These are phyloP conservation scores for Aleiodes sp. DNA, from an alignment of 1,140 invertebrate genomes.

Conservation along the genomic window DNA sequence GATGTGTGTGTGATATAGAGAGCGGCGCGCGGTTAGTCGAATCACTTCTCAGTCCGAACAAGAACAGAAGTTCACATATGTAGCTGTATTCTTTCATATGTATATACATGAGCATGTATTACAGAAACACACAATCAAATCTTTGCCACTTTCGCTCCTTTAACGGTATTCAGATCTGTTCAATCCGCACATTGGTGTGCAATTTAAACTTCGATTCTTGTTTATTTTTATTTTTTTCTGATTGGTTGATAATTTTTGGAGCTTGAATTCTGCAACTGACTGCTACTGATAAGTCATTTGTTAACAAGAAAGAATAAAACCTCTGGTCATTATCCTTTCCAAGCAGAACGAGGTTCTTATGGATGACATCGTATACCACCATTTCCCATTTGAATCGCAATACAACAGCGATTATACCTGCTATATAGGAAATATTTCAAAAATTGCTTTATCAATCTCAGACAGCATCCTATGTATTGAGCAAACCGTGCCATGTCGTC, in stretches of 20 bases:
- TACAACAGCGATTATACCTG: not conserved
- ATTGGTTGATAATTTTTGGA: constrained; percentile 5
- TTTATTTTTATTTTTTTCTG: not conserved
- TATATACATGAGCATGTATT: too few relatives aligned
- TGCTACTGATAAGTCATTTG: not conserved
- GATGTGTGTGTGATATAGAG: not conserved
- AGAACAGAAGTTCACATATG: not conserved
- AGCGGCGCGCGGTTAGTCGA: not conserved
- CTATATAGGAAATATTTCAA: not conserved
- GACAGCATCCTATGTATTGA: not conserved
- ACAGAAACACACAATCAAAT: constrained; percentile 44
- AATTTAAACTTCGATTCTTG: not conserved
- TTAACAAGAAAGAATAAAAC: not conserved
- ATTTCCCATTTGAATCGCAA: constrained; percentile 7
- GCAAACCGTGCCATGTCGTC: not conserved
- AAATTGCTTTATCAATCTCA: constrained; percentile 22
- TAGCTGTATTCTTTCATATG: too few relatives aligned
- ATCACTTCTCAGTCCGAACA: constrained; percentile 5
- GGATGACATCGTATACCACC: constrained; percentile 9
- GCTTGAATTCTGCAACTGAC: too few relatives aligned
- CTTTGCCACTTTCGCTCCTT: constrained; percentile 61
- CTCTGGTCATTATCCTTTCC: not conserved
- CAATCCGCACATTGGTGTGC: constrained; percentile 17
- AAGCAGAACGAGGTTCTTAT: not conserved
- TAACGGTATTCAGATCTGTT: constrained; percentile 48